Percentiles rank a stretch among this genome's conserved stretches.
These are phyloP conservation scores for Syrphus vitripennis DNA, from an alignment of 2,888 invertebrate species.

Conservation along the genomic window DNA sequence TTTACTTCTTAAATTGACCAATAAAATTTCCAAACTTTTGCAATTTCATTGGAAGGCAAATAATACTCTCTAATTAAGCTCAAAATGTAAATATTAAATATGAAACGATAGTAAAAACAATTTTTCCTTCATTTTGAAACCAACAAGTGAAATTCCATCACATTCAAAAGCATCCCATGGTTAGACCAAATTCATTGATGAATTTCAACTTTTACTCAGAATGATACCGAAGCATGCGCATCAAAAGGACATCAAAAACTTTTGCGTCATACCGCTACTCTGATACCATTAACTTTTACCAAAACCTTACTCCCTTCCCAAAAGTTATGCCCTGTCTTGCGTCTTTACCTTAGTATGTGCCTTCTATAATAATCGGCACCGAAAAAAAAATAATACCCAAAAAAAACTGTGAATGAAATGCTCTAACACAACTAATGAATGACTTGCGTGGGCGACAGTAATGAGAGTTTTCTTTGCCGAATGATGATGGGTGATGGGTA, in stretches of 20 bases:
- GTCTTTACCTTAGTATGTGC: constrained; percentile 1
- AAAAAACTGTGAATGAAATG: constrained; percentile 68
- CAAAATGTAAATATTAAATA: too few species aligned
- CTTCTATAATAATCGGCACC: neutral
- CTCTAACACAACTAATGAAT: constrained; percentile 62
- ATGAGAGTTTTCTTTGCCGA: constrained; percentile 31
- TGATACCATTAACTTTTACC: constrained; percentile 17
- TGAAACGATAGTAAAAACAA: too few species aligned
- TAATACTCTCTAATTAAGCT: too few species aligned
- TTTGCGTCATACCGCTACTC: constrained; percentile 16
- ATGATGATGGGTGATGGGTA: neutral
- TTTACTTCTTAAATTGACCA: too few species aligned
- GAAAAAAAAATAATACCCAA: constrained; percentile 25
- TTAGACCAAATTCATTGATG: constrained; percentile 59
- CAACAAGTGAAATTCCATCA: constrained; percentile 10
- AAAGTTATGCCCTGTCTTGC: constrained; percentile 1
- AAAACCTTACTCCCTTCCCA: constrained; percentile 27
- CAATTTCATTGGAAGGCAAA: too few species aligned
- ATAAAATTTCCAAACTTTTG: too few species aligned
- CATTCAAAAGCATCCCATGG: constrained; percentile 1
- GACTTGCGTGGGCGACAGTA: constrained; percentile 65
- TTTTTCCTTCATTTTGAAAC: neutral
- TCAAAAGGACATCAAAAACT: constrained; percentile 5
- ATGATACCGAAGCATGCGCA: constrained; percentile 53
- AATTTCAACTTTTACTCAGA: constrained; percentile 36